phyloP scores from a whole-genome alignment of 1,140 invertebrate genomes.

The Reticulitermes speratus region DNA sequence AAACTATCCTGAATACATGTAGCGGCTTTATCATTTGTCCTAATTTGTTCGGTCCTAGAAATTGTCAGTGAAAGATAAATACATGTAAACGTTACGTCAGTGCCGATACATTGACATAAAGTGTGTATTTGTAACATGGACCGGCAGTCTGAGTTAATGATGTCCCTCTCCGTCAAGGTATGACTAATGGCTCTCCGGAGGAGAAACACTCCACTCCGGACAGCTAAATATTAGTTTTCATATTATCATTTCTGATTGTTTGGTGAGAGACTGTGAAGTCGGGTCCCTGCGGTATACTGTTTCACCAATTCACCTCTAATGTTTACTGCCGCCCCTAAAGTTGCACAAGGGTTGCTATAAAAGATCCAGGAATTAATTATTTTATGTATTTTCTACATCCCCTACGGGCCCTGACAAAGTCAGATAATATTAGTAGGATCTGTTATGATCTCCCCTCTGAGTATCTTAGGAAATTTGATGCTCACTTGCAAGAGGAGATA shows the following conservation, averaged over 20 bases:
- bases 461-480: background rate
- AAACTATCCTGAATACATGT: too few relatives aligned
- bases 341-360: background rate
- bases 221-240: slow-evolving; percentile 9
- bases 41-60: too few relatives aligned
- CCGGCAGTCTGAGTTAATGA: background rate
- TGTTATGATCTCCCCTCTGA: slow-evolving; percentile 1
- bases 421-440: background rate
- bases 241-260: slow-evolving; percentile 9
- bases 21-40: too few relatives aligned
- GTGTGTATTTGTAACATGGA: background rate
- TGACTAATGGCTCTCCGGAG: slow-evolving; percentile 1
- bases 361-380: slow-evolving; percentile 1
- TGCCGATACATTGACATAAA: too few relatives aligned
- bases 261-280: background rate
- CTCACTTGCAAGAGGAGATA: background rate
- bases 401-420: background rate
- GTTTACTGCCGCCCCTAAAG: background rate
- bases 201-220: background rate
- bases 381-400: background rate
- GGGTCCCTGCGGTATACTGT: background rate
- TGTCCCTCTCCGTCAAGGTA: background rate
- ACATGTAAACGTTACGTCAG: too few relatives aligned
- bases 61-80: too few relatives aligned
- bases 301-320: background rate